Percentiles rank a stretch among this genome's conserved stretches.
Conservation (phyloP, 2,113 vertebrate species). For the Phaetusa simplex region DNA sequence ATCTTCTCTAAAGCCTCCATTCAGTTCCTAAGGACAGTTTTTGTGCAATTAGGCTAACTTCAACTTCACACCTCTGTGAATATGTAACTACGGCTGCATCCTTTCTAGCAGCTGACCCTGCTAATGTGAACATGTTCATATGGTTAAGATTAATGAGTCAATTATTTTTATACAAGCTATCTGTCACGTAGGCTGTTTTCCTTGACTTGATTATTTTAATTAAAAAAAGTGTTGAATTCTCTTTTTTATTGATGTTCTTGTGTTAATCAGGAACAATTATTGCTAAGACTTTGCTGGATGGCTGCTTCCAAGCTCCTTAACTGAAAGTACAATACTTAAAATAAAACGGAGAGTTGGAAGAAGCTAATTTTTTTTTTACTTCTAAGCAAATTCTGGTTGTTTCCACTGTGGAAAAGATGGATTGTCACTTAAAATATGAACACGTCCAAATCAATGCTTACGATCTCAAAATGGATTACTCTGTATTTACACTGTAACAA, state of each 20-base stretch:
- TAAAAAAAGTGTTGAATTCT: slow-evolving; percentile 67
- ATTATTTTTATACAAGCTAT: slow-evolving; percentile 76
- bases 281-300: slow-evolving; percentile 52
- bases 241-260: slow-evolving; percentile 65
- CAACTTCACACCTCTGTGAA: slow-evolving; percentile 48
- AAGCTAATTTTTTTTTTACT: slow-evolving; percentile 3
- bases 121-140: slow-evolving; percentile 70
- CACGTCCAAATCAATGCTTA: slow-evolving; percentile 34
- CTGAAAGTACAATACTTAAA: slow-evolving; percentile 61
- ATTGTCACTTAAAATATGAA: slow-evolving; percentile 28
- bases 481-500: background rate
- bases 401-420: background rate
- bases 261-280: slow-evolving; percentile 73
- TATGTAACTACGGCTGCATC: background rate
- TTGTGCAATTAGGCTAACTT: slow-evolving; percentile 35
- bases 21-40: background rate
- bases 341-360: slow-evolving; percentile 9
- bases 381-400: slow-evolving; percentile 18
- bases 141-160: slow-evolving; percentile 79
- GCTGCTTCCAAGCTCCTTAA: slow-evolving; percentile 37
- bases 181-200: slow-evolving; percentile 70
- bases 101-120: slow-evolving; percentile 68
- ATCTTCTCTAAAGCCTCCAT: slow-evolving; percentile 6
- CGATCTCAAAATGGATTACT: slow-evolving; percentile 48
- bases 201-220: slow-evolving; percentile 75